phyloP scores from a whole-genome alignment of 2,113 vertebrate genomes.

The Atrichornis clamosus region DNA sequence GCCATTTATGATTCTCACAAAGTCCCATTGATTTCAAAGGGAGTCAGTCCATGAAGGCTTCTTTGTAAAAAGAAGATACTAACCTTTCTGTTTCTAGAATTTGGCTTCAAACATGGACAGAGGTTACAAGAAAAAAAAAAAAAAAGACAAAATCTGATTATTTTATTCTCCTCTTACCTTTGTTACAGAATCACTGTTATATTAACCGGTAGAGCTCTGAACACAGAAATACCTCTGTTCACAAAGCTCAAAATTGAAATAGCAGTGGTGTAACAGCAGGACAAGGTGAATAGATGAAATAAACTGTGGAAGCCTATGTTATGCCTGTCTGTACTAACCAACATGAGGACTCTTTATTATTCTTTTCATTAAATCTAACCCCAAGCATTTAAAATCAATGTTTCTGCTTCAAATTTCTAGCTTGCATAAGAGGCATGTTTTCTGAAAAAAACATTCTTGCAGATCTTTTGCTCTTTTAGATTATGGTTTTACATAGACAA shows the following conservation, averaged over 20 bases:
- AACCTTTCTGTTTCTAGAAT: neutral
- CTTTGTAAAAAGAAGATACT: neutral
- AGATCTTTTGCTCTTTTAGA: neutral
- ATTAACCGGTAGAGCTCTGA: neutral
- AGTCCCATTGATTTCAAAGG: neutral
- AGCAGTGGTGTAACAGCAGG: neutral
- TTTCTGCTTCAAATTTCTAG: neutral
- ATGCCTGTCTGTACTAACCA: neutral
- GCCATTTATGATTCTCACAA: neutral
- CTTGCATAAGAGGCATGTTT: neutral
- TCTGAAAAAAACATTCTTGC: neutral
- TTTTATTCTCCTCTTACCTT: conserved; percentile 8
- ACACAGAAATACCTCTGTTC: neutral
- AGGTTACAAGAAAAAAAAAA: neutral
- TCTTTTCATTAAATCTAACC: neutral
- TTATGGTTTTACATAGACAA: conserved; percentile 3
- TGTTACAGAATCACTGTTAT: neutral
- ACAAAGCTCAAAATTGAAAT: neutral
- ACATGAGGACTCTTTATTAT: neutral
- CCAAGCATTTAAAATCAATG: neutral
- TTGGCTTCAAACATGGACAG: neutral
- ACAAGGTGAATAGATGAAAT: neutral
- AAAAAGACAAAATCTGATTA: neutral
- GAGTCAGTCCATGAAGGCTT: neutral
- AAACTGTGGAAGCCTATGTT: neutral